These are phyloP conservation scores for Limnodromus scolopaceus DNA, from an alignment of 2,797 vertebrate genomes.

Conservation along the genomic window DNA sequence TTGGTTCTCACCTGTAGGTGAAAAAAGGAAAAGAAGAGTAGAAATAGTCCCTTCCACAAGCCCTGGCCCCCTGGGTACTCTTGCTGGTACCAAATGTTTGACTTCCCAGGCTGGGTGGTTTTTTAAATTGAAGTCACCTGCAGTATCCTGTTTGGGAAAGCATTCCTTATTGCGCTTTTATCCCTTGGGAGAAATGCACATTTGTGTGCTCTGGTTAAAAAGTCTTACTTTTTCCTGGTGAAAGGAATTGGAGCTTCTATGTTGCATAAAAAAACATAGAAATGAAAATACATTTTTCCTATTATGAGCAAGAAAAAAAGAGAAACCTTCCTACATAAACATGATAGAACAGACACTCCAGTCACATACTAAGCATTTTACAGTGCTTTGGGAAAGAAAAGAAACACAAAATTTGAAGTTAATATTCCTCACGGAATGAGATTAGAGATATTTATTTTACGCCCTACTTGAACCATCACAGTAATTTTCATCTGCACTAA, in stretches of 20 bases:
- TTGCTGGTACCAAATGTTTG: background rate
- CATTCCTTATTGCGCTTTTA: background rate
- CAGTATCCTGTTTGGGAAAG: background rate
- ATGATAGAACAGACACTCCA: background rate
- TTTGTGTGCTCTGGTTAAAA: background rate
- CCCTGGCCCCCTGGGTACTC: background rate
- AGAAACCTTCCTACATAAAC: background rate
- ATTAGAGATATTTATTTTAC: slow-evolving; percentile 47
- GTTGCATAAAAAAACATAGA: background rate
- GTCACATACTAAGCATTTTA: background rate
- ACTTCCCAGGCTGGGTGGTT: background rate
- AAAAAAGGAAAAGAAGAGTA: background rate
- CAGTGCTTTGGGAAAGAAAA: background rate
- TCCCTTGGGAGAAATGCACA: background rate
- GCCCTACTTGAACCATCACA: slow-evolving; percentile 15
- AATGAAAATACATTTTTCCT: background rate
- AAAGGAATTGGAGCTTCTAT: background rate
- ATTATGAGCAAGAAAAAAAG: background rate
- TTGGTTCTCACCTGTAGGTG: background rate
- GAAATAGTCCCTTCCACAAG: background rate
- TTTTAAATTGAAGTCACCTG: background rate
- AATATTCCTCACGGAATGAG: slow-evolving; percentile 27
- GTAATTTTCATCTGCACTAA: slow-evolving; percentile 43
- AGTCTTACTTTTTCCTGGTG: background rate
- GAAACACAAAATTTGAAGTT: slow-evolving; percentile 23